Evolutionary conservation across 2,888 invertebrate genomes (phyloP), one percentile per base, ranked within the genome.

Genomic region (Synanthedon vespiformis): DNA sequence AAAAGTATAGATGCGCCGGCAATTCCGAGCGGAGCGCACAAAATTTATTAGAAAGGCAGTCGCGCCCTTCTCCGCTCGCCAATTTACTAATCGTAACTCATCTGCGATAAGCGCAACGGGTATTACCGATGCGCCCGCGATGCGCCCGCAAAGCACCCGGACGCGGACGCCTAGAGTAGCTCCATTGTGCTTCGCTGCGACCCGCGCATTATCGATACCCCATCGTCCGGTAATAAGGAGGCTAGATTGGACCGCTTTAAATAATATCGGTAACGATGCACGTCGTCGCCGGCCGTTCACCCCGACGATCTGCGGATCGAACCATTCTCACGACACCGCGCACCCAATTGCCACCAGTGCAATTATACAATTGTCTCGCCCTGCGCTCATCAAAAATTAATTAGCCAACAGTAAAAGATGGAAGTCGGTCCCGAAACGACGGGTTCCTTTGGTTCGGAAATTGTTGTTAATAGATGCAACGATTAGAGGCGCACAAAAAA

Each of bases 81-180:
- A 78, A 80, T 78, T 78, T 76, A 72, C 75, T 80, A 79, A 80
- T 81, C 80, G 80, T 80, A 81, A 80, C 73, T 80, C 80, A 80
- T 80, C 81, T 72, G 60, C 70, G 77, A 79, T 78, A 77, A 74
- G 71, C 69, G 66, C 57, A 57, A 67, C 64, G 10, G 34, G 34
- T 34, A 68, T 66, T 68, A 70, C 65, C 57, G 56, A 53, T 44
- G 54, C 61, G 59, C 61, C 52, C 61, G 58, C 61, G 58, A 56
- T 34, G 51, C 16, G 40, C 12, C 49, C 40, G 16, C 48, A 34
- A 34, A 34, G 34, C 34, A 34, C 34, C 34, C 34, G 34, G 34
- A 34, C 34, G 34, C 34, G 34, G 34, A 34, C 34, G 34, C 34
- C 8, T 34, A 34, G 34, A 13, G 44, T 14, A 44, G 13, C 48